Evolutionary conservation across 2,113 vertebrate species (phyloP), one percentile per base, ranked within the genome.

Genomic region (Oplegnathus fasciatus): DNA sequence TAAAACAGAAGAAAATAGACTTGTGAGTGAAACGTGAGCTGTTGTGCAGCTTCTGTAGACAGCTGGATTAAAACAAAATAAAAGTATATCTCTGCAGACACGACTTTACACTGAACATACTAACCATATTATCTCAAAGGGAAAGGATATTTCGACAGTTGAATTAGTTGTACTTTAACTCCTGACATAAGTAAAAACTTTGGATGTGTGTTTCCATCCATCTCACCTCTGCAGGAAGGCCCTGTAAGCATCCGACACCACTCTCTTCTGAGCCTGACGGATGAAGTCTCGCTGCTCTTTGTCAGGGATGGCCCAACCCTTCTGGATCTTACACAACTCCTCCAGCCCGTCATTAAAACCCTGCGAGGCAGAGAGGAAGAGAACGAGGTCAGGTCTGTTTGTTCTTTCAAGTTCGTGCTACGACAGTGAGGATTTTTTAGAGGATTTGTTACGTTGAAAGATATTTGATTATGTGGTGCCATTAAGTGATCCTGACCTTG

Each of bases 241-340:
- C 83, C 95, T 95, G 15, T 99, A 99, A 1, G 96, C 94, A 22
- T 98, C 96, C 10, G 97, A 97, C 84, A 99, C 97, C 10, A 97
- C 96, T n/a, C 54, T 96, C 85, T 95, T 99, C 95, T 99, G 98
- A 0, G 96, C 96, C 44, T 94, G 96, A 4, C 98, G 96, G 87
- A 99, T 99, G 88, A 95, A 94, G 89, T 98, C 96, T 4, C 98
- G 94, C 88, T 98, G 98, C 78, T 97, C 97, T 24, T 94, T 95
- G 92, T 99, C 98, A 0, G 98, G 98, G 76, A 99, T 97, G 2
- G 98, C 98, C 98, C 98, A 99, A 4, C 97, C 97, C 88, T 99
- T 99, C 95, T 99, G 98, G 87, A 97, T 98, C 94, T 97, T 99
- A 89, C 98, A 99, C 32, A 99, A 48, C 55, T 99, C 98, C 86